Evolutionary conservation across 2,888 invertebrate genomes (phyloP).

Genomic region (Thysanoteuthis rhombus): DNA sequence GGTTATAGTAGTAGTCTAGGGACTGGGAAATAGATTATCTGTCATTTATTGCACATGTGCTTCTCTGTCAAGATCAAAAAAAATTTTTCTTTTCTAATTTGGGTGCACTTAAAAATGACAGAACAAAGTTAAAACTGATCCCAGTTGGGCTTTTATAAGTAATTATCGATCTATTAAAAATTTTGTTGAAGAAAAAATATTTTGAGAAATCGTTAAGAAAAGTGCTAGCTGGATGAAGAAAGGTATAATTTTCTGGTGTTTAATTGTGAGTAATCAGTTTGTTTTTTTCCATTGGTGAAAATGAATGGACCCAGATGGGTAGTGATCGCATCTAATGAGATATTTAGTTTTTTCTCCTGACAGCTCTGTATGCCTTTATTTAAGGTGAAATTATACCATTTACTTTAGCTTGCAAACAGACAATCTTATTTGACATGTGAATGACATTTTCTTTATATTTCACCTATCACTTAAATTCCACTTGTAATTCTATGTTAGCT

Average conservation of each 20-base stretch:
- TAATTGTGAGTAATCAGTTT: neutral
- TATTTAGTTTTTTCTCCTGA: neutral
- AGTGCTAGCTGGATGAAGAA: neutral
- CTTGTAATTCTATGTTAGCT: too few species aligned
- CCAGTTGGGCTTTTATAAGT: conserved; percentile 12
- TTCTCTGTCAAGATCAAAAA: neutral
- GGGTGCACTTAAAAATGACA: neutral
- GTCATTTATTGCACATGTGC: neutral
- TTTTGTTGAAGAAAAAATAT: neutral
- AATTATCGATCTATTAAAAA: neutral
- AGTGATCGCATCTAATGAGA: neutral
- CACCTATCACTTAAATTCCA: too few species aligned
- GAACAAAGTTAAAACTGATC: neutral
- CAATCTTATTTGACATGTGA: too few species aligned
- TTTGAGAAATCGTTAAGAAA: neutral
- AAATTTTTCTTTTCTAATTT: neutral
- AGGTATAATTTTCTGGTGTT: neutral
- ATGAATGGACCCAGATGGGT: neutral
- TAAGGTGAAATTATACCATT: neutral
- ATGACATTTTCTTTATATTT: too few species aligned
- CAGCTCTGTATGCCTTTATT: neutral
- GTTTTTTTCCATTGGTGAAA: neutral
- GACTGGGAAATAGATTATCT: neutral
- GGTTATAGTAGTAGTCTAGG: neutral
- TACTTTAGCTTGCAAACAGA: too few species aligned